phyloP scores from a whole-genome alignment of 2,113 vertebrate genomes.

The Chionomys nivalis region DNA sequence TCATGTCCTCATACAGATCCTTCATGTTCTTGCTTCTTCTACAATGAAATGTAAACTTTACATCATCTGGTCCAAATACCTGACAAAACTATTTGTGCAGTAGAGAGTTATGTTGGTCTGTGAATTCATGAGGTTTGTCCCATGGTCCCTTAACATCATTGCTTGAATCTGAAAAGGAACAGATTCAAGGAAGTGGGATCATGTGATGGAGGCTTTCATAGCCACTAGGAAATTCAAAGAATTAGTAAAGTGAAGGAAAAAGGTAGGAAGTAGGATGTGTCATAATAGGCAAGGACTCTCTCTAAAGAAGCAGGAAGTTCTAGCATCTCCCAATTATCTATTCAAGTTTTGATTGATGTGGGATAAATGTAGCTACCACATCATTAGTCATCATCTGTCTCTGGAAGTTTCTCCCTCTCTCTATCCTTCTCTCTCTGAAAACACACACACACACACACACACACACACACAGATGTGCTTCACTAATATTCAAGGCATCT shows the following conservation, averaged over 20 bases:
- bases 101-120: background rate
- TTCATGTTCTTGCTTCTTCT: background rate
- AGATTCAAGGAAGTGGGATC: background rate
- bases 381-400: background rate
- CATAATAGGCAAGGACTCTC: background rate
- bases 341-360: background rate
- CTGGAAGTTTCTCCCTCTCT: background rate
- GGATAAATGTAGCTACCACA: background rate
- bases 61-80: background rate
- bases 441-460: background rate
- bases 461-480: background rate
- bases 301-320: background rate
- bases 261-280: background rate
- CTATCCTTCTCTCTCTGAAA: background rate
- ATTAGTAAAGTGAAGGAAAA: background rate
- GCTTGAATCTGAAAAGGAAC: background rate
- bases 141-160: background rate
- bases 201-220: background rate
- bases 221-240: background rate
- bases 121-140: background rate
- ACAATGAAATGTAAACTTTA: background rate
- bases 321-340: background rate
- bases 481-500: background rate
- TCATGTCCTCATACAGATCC: background rate
- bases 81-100: background rate